Conservation (phyloP, 1,140 invertebrate genomes). For the Muscidifurax raptorellus region DNA sequence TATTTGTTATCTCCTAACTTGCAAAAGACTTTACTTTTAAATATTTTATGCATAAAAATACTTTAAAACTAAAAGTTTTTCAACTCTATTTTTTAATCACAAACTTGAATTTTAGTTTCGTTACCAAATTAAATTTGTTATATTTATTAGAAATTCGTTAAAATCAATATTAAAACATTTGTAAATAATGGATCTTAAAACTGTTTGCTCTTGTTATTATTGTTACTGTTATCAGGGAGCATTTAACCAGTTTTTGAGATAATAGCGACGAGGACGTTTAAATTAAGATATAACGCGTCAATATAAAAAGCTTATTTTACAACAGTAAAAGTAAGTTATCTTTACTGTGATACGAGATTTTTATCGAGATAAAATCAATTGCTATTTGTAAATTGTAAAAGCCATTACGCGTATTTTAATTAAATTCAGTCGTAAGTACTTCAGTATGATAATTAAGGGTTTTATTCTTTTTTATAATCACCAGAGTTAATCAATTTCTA, state of each 20-base stretch:
- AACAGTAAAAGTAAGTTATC: neutral
- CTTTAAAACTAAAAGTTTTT: neutral
- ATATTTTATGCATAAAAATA: neutral
- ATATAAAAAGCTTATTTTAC: neutral
- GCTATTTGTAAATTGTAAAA: conserved; percentile 42
- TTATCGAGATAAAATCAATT: conserved; percentile 19
- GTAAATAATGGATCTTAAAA: neutral
- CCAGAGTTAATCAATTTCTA: neutral
- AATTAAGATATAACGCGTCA: neutral
- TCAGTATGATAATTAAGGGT: conserved; percentile 9
- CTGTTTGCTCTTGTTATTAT: neutral
- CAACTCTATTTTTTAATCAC: neutral
- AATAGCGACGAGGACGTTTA: neutral
- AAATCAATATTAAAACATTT: too few relatives aligned
- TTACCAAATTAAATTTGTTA: neutral
- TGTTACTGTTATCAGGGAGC: conserved; percentile 7
- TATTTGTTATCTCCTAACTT: neutral
- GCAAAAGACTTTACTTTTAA: neutral
- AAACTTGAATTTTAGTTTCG: neutral
- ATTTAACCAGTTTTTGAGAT: neutral
- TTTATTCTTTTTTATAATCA: conserved; percentile 34
- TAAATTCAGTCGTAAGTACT: conserved; percentile 34
- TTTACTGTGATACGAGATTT: conserved; percentile 44
- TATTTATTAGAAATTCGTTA: too few relatives aligned
- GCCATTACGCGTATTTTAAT: conserved; percentile 24